phyloP scores from a whole-genome alignment of 2,888 invertebrate genomes.

The Perithous albicinctus region DNA sequence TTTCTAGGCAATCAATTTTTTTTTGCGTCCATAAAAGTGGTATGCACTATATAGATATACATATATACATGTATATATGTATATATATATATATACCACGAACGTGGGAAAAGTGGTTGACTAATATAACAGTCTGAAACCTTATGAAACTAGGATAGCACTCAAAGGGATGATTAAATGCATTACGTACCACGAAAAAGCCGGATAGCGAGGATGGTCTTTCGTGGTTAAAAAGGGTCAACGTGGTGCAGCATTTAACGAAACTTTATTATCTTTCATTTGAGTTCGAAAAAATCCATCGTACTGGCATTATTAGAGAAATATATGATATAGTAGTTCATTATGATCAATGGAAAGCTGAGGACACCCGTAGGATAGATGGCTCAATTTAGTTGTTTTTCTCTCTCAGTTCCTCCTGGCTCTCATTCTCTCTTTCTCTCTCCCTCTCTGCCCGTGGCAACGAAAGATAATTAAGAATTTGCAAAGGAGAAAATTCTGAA shows the following conservation, averaged over 20 bases:
- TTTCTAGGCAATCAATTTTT: constrained; percentile 1
- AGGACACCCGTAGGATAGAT: constrained; percentile 58
- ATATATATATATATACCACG: too few species aligned
- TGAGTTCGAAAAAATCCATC: constrained; percentile 1
- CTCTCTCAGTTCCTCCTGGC: constrained; percentile 5
- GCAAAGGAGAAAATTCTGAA: constrained; percentile 55
- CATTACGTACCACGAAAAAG: neutral
- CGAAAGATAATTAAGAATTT: constrained; percentile 66
- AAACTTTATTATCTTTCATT: neutral
- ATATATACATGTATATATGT: too few species aligned
- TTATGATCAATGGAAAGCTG: constrained; percentile 59
- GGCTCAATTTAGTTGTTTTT: constrained; percentile 56
- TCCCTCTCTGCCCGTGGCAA: constrained; percentile 55
- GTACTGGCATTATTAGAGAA: neutral
- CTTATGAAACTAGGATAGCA: neutral
- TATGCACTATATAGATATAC: neutral
- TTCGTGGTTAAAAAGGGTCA: constrained; percentile 6
- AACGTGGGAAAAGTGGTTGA: neutral
- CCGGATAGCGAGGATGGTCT: neutral
- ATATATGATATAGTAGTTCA: constrained; percentile 35
- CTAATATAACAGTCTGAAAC: neutral
- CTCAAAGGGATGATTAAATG: neutral
- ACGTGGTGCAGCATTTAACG: neutral
- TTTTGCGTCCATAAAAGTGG: neutral
- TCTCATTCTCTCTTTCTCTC: constrained; percentile 17